These are phyloP conservation scores for Brachionus angularis DNA, from an alignment of 1,140 invertebrate genomes.

Conservation along the genomic window DNA sequence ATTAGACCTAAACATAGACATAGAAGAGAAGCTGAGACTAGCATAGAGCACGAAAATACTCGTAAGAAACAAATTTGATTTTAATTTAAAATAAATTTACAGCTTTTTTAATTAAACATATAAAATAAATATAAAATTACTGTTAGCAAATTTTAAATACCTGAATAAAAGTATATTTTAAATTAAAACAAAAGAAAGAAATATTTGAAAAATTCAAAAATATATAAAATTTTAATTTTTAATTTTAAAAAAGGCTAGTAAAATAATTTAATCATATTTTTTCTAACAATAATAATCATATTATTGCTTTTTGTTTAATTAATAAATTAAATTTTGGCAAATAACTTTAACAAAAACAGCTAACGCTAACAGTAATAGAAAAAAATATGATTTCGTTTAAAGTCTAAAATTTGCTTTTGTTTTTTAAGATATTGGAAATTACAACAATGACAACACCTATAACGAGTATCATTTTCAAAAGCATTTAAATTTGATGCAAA, in stretches of 20 bases:
- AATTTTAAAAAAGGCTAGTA: too few relatives aligned
- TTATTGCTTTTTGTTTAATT: too few relatives aligned
- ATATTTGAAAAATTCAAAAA: too few relatives aligned
- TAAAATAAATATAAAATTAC: too few relatives aligned
- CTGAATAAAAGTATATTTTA: neutral
- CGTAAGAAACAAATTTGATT: slow-evolving; percentile 10
- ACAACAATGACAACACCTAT: slow-evolving; percentile 34
- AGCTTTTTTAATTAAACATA: too few relatives aligned
- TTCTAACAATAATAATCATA: too few relatives aligned
- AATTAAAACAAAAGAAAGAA: too few relatives aligned
- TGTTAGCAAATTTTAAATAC: slow-evolving; percentile 2
- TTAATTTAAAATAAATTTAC: neutral
- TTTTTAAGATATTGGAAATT: slow-evolving; percentile 11
- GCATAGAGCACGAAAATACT: slow-evolving; percentile 40
- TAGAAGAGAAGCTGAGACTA: slow-evolving; percentile 41
- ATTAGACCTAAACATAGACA: slow-evolving; percentile 35
- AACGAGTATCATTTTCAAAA: slow-evolving; percentile 40
- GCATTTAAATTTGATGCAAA: slow-evolving; percentile 35
- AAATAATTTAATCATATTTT: too few relatives aligned
- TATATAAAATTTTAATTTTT: too few relatives aligned
- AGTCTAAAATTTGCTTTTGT: neutral
- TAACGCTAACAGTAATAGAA: slow-evolving; percentile 14
- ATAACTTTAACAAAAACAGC: too few relatives aligned
- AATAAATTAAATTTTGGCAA: too few relatives aligned
- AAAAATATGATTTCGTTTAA: neutral